Percentiles rank a stretch among this genome's conserved stretches.
phyloP scores from a whole-genome alignment of 2,113 vertebrate genomes.

The Psophia crepitans region DNA sequence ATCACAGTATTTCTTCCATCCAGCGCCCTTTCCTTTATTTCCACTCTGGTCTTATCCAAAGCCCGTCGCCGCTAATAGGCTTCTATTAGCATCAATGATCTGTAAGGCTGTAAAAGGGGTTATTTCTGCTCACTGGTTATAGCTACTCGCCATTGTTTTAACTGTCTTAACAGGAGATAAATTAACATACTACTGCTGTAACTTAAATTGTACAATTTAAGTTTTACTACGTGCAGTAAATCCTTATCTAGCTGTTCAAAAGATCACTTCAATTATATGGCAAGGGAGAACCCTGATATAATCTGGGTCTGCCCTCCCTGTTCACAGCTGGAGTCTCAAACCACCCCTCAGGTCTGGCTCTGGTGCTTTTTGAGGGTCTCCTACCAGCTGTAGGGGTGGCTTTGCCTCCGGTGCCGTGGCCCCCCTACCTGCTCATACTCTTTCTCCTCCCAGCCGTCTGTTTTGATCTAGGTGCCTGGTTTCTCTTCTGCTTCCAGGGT shows the following conservation, averaged over 20 bases:
- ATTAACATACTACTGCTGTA: background rate
- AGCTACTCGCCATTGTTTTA: background rate
- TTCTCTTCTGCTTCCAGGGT: background rate
- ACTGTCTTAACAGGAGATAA: background rate
- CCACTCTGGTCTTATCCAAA: background rate
- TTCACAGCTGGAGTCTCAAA: background rate
- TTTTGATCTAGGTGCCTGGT: background rate
- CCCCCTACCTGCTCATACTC: background rate
- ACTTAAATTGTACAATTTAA: background rate
- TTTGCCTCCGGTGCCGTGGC: background rate
- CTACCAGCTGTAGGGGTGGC: background rate
- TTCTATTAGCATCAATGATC: background rate
- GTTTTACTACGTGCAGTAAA: background rate
- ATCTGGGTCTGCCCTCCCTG: background rate
- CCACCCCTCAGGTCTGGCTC: background rate
- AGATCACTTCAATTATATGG: background rate
- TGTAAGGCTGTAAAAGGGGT: background rate
- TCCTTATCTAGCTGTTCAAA: background rate
- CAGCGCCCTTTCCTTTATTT: background rate
- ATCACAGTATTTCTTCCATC: background rate
- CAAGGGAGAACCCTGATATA: background rate
- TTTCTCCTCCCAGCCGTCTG: background rate
- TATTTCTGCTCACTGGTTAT: background rate
- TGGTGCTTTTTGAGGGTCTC: background rate
- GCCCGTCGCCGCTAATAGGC: background rate